These are phyloP conservation scores for Tachina lurida DNA, from an alignment of 2,888 invertebrate species.

Conservation along the genomic window DNA sequence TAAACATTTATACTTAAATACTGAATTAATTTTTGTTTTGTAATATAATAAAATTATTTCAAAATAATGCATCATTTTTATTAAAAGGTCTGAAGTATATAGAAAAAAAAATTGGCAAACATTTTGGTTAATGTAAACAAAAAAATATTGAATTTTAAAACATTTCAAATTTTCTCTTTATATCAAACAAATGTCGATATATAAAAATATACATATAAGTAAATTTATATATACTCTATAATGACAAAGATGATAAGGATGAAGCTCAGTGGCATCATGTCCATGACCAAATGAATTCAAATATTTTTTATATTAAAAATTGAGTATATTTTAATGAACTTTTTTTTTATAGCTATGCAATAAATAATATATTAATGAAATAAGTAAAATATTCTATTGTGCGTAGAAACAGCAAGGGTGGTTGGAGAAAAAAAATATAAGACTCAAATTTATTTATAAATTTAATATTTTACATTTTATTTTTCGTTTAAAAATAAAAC, in stretches of 20 bases:
- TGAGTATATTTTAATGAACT: not conserved
- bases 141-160: slow-evolving; percentile 50
- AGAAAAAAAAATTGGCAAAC: slow-evolving; percentile 60
- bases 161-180: slow-evolving; percentile 34
- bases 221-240: not conserved
- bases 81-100: slow-evolving; percentile 5
- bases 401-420: not conserved
- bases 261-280: slow-evolving; percentile 44
- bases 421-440: not conserved
- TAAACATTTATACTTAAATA: slow-evolving; percentile 5
- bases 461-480: no score
- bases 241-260: slow-evolving; percentile 9
- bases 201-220: no score
- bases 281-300: slow-evolving; percentile 62
- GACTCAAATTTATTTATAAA: not conserved
- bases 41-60: slow-evolving; percentile 6
- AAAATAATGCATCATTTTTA: slow-evolving; percentile 31
- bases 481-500: not conserved
- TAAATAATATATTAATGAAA: slow-evolving; percentile 3
- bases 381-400: not conserved
- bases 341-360: not conserved
- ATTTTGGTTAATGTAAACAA: slow-evolving; percentile 54
- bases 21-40: slow-evolving; percentile 8
- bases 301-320: slow-evolving; percentile 18
- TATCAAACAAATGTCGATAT: slow-evolving; percentile 57